These are phyloP conservation scores for Megalops atlanticus DNA, from an alignment of 2,113 vertebrate genomes.

Conservation along the genomic window DNA sequence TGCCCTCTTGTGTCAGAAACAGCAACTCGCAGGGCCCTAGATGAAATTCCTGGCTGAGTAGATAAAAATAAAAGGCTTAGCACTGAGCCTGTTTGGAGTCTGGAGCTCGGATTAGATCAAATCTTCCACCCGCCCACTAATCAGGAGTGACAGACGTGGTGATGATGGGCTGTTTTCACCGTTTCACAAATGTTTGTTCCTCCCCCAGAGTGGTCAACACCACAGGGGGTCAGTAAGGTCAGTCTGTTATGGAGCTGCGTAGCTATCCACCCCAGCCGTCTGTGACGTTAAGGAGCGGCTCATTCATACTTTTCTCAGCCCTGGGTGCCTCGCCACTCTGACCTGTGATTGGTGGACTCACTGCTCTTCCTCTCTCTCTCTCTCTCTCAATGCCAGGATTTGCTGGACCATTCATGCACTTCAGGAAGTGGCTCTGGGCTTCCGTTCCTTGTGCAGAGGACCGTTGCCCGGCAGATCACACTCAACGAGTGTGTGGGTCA, in stretches of 20 bases:
- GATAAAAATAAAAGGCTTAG: conserved; percentile 42
- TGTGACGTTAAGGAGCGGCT: neutral
- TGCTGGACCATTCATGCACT: conserved; percentile 96
- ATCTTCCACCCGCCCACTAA: conserved; percentile 58
- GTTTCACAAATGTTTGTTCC: neutral
- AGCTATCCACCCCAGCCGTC: neutral
- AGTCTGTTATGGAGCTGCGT: neutral
- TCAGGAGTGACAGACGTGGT: conserved; percentile 49
- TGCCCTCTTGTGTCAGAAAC: conserved; percentile 57
- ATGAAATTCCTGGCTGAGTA: conserved; percentile 11
- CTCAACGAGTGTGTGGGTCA: conserved; percentile 95
- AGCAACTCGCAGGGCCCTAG: conserved; percentile 37
- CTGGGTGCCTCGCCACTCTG: neutral
- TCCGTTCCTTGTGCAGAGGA: conserved; percentile 95
- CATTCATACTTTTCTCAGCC: neutral
- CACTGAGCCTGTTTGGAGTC: conserved; percentile 66
- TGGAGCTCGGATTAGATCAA: conserved; percentile 67
- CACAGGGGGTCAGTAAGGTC: neutral
- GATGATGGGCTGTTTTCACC: conserved; percentile 44
- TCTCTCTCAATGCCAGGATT: conserved; percentile 73
- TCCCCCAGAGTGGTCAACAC: neutral
- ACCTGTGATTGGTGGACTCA: neutral
- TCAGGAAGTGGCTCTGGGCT: conserved; percentile 97
- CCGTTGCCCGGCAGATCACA: conserved; percentile 95
- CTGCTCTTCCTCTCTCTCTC: neutral